Evolutionary conservation across 2,113 vertebrate genomes (phyloP).

Genomic region (Tetraodon nigroviridis): DNA sequence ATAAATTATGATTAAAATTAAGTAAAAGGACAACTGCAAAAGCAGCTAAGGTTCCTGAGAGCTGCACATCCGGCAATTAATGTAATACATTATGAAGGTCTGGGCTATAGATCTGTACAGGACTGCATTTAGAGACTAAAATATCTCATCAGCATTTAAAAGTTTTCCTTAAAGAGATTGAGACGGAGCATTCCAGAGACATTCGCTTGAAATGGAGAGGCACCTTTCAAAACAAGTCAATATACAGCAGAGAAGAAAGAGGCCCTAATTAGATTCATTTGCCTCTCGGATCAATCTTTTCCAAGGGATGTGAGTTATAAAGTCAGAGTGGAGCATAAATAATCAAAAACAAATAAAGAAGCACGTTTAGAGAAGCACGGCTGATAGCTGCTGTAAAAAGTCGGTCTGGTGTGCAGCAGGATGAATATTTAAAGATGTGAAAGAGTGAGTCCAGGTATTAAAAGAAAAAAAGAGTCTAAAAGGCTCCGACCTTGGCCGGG

Average conservation of each 20-base stretch:
- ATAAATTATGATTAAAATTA: conserved; percentile 9
- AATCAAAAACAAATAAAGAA: conserved; percentile 79
- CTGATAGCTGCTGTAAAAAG: conserved; percentile 73
- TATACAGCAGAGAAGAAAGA: conserved; percentile 73
- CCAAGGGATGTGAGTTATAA: conserved; percentile 74
- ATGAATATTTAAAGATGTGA: conserved; percentile 80
- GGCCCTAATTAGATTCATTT: conserved; percentile 79
- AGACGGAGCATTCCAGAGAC: conserved; percentile 68
- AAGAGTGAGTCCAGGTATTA: conserved; percentile 38
- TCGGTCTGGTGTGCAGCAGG: conserved; percentile 53
- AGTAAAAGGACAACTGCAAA: conserved; percentile 22
- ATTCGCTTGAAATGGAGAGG: conserved; percentile 72
- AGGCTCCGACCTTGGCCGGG: conserved; percentile 72
- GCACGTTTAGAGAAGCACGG: conserved; percentile 72
- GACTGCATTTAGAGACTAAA: conserved; percentile 62
- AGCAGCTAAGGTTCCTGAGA: conserved; percentile 37
- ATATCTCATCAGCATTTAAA: conserved; percentile 69
- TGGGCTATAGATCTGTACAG: conserved; percentile 50
- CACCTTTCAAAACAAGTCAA: conserved; percentile 78
- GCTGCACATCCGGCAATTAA: conserved; percentile 65
- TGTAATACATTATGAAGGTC: conserved; percentile 54
- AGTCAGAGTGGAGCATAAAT: conserved; percentile 75
- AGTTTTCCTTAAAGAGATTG: conserved; percentile 67
- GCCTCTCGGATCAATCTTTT: conserved; percentile 76
- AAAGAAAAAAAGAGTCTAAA: conserved; percentile 69